Base-by-base conservation (phyloP, 2,888 invertebrate genomes). In the Acleris laterana region DNA sequence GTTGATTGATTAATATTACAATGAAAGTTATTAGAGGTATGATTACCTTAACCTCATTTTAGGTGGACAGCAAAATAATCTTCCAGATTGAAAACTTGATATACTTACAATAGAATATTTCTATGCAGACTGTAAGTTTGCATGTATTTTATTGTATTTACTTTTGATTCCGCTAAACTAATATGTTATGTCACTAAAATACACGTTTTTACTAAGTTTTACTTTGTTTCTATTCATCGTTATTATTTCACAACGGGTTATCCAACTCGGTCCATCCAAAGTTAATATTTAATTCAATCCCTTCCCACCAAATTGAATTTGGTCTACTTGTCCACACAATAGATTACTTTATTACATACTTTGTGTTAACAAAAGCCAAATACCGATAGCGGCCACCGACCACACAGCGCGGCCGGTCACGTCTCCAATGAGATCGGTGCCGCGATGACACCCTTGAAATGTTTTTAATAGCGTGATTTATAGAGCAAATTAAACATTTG, bases 401-500 rank as follows among this genome's bases (percentile, higher is more conserved):
- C 91, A 90, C 90, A 90, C 90, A 89, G 86, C 83, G 89, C 76
- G 74, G 70, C 71, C 78, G 72, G 87, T 90, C 92, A 92, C 92
- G 91, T 89, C 85, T 85, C 88, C 89, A 88, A 91, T 89, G 87
- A 91, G 88, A 84, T 85, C 87, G 83, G 85, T 80, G 80, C 85
- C 83, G 85, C 87, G 89, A 90, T 91, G 92, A 92, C 92, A 91
- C 90, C 92, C 92, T 89, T 92, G 90, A 92, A 93, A 93, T 88
- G 89, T 86, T 88, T 90, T 87, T 91, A 93, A 92, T 93, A 83
- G 89, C 87, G 85, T 92, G 91, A 91, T 91, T 92, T 92, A 92
- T 91, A 92, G 90, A 92, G 88, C 91, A 93, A 93, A 92, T 93
- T 93, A 93, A 93, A 93, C 92, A 93, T 93, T 92, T 93, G 92